These are phyloP conservation scores for Xylocampa areola DNA, from an alignment of 2,888 invertebrate genomes.

Conservation along the genomic window DNA sequence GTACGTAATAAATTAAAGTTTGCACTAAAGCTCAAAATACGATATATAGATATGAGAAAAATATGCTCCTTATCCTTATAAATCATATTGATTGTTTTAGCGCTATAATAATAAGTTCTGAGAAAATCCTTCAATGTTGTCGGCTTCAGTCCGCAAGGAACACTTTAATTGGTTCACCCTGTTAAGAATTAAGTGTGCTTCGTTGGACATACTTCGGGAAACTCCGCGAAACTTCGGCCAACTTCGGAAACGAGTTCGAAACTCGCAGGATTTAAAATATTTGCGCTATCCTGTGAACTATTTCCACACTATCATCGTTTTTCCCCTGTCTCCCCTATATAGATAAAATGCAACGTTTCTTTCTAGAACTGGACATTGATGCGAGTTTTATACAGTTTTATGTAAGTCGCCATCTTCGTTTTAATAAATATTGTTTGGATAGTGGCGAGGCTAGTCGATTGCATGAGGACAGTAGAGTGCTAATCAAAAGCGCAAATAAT, in stretches of 20 bases:
- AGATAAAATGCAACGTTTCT: slow-evolving; percentile 35
- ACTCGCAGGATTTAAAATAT: slow-evolving; percentile 61
- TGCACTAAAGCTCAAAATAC: too few species aligned
- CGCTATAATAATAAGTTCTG: slow-evolving; percentile 22
- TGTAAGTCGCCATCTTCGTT: slow-evolving; percentile 44
- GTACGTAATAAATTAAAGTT: too few species aligned
- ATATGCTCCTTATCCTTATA: too few species aligned
- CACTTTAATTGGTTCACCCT: slow-evolving; percentile 66
- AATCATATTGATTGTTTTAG: slow-evolving; percentile 4
- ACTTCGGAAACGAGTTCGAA: slow-evolving; percentile 58
- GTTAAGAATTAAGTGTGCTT: slow-evolving; percentile 56
- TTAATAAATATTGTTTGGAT: slow-evolving; percentile 38
- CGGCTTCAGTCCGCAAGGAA: slow-evolving; percentile 41
- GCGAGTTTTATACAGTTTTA: slow-evolving; percentile 43
- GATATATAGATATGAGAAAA: too few species aligned
- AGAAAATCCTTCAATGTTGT: slow-evolving; percentile 35
- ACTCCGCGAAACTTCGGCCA: slow-evolving; percentile 52
- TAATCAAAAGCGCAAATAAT: slow-evolving; percentile 49
- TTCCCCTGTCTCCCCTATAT: slow-evolving; percentile 25
- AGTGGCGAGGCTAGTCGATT: slow-evolving; percentile 26
- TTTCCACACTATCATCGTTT: slow-evolving; percentile 47
- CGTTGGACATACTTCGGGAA: slow-evolving; percentile 54
- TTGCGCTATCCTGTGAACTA: slow-evolving; percentile 56
- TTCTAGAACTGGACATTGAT: slow-evolving; percentile 20
- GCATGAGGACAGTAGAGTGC: slow-evolving; percentile 26